Evolutionary conservation across 2,888 invertebrate species (phyloP), one percentile per base, ranked within the genome.

Genomic region (Lasioglossum oenotherae): DNA sequence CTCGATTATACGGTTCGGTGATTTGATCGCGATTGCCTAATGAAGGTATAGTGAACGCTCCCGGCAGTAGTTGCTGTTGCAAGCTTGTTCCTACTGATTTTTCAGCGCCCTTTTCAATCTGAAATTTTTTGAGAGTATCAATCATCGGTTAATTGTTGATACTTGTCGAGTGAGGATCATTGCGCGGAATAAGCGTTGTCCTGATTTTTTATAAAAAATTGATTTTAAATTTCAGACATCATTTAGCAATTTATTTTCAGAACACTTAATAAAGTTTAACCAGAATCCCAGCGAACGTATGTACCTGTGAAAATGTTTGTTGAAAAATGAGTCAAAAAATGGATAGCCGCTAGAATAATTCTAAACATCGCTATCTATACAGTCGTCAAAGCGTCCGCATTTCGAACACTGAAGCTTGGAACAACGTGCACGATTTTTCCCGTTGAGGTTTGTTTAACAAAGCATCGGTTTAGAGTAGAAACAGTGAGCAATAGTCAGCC

Each of bases 1-100:
- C 64, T 64, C 64, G 64, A 64, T 64, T 64, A 31, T 31, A 64
- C 64, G 64, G 64, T 64, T 35, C 64, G 64, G 16, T 35, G 35
- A 35, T 64, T 12, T 31, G 31, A 74, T 46, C 49, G 23, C 74
- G 49, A 46, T 23, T 57, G 31, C 31, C 16, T 64, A 64, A 64
- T 35, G 64, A 64, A 64, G 31, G 27, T 35, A 64, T 64, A 31
- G 64, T 46, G 73, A 38, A 81, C 53, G 49, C n/a, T 8, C 41
- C 49, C 38, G 16, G 64, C 10, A 8, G 5, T 2, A 6, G 31
- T n/a, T 6, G 16, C 64, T 14, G n/a, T 4, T 57, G n/a, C n/a
- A n/a, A 12, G 57, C 1, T 53, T 14, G 64, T 31, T 16, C 5
- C 31, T 31, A 35, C 1, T 64, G 31, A 64, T 35, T 31, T 31